These are phyloP conservation scores for Calliphora vicina DNA, from an alignment of 1,140 invertebrate species.

Conservation along the genomic window DNA sequence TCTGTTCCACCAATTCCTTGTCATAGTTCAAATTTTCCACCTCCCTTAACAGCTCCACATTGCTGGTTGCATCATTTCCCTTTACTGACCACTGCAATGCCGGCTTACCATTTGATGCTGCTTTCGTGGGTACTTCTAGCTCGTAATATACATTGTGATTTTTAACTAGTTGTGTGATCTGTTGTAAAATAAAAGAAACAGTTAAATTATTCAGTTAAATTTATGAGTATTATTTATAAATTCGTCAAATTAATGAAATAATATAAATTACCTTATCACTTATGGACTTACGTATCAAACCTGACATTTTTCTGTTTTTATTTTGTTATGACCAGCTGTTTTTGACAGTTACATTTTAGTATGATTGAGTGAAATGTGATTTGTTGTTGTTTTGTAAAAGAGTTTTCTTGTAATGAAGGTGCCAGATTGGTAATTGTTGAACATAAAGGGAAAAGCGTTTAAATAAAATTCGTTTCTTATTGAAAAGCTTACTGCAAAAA, in stretches of 20 bases:
- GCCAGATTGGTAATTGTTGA: not conserved
- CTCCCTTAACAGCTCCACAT: constrained; percentile 34
- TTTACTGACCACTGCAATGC: constrained; percentile 49
- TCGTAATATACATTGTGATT: constrained; percentile 45
- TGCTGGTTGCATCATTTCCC: constrained; percentile 44
- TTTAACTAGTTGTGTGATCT: constrained; percentile 36
- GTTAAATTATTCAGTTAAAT: not conserved
- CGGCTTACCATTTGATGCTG: constrained; percentile 39
- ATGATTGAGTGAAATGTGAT: not conserved
- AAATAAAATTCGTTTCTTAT: too few relatives aligned
- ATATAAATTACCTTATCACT: constrained; percentile 50
- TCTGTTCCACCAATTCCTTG: constrained; percentile 41
- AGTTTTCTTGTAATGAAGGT: not conserved
- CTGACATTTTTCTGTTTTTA: constrained; percentile 40
- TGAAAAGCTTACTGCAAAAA: too few relatives aligned
- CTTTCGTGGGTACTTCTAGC: constrained; percentile 50
- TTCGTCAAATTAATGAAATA: not conserved
- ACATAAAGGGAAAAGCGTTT: too few relatives aligned
- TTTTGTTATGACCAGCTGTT: not conserved
- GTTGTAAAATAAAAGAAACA: not conserved
- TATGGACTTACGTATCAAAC: constrained; percentile 51
- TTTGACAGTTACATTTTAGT: not conserved
- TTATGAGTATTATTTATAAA: not conserved
- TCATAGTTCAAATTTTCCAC: constrained; percentile 43
- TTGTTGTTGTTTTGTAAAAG: not conserved